Conservation (phyloP, 1,140 invertebrate genomes). For the Daktulosphaira vitifoliae region DNA sequence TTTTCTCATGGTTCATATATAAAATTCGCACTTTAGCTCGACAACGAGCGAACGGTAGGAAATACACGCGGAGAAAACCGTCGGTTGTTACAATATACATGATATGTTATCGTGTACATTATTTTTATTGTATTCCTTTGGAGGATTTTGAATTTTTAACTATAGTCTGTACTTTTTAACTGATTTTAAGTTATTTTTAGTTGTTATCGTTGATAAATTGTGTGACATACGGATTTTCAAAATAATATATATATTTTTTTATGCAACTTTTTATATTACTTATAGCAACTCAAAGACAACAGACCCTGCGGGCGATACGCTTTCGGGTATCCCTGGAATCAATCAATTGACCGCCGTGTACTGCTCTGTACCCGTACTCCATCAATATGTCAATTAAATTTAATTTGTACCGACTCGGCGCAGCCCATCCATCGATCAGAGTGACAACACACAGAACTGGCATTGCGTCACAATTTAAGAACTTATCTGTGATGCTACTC, state of each 20-base stretch:
- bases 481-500: no score
- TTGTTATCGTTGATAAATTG: no score
- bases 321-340: not conserved
- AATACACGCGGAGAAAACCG: no score
- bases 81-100: no score
- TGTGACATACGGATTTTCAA: no score
- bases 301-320: not conserved
- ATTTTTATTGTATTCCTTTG: no score
- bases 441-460: not conserved
- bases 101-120: no score
- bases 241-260: no score
- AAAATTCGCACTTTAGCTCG: constrained; percentile 29
- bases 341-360: constrained; percentile 22
- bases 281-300: not conserved
- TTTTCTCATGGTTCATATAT: constrained; percentile 12
- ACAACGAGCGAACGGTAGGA: no score
- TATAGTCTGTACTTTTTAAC: no score
- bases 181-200: no score
- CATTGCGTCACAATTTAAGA: constrained; percentile 26
- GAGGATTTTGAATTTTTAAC: no score
- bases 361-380: constrained; percentile 6
- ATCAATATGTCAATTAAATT: constrained; percentile 33
- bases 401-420: constrained; percentile 22
- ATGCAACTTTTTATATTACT: not conserved
- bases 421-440: constrained; percentile 22